phyloP scores from a whole-genome alignment of 2,797 vertebrate genomes.

The Malurus splendens region DNA sequence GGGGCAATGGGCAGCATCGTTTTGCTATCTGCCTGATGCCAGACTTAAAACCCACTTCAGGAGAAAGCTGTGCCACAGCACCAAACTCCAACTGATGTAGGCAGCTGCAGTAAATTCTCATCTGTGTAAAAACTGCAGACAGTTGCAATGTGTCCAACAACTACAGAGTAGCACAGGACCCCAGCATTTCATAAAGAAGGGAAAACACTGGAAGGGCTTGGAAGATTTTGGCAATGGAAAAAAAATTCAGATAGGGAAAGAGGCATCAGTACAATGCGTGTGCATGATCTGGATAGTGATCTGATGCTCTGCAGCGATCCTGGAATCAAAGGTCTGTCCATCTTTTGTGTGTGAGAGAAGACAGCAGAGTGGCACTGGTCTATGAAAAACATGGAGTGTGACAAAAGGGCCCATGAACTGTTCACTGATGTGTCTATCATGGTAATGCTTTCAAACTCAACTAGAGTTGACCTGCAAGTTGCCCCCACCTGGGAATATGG shows the following conservation, averaged over 20 bases:
- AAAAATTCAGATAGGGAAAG: not conserved
- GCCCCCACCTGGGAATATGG: not conserved
- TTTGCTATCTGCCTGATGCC: not conserved
- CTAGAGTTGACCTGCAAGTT: not conserved
- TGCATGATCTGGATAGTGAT: not conserved
- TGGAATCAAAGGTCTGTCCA: not conserved
- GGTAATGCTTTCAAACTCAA: not conserved
- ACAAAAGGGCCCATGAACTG: not conserved
- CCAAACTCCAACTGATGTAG: not conserved
- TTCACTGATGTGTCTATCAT: not conserved
- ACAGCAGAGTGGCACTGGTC: not conserved
- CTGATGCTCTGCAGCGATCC: not conserved
- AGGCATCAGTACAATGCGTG: not conserved
- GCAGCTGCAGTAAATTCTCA: not conserved
- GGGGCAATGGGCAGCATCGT: not conserved
- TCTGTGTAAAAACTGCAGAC: not conserved
- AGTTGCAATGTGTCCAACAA: not conserved
- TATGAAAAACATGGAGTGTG: rapidly evolving
- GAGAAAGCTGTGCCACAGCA: not conserved
- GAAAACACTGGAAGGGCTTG: not conserved
- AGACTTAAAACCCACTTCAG: not conserved
- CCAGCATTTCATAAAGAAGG: not conserved
- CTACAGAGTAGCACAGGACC: not conserved
- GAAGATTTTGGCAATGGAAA: not conserved
- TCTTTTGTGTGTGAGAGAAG: not conserved